phyloP scores from a whole-genome alignment of 1,140 invertebrate species.

The Rhopalosiphum padi region DNA sequence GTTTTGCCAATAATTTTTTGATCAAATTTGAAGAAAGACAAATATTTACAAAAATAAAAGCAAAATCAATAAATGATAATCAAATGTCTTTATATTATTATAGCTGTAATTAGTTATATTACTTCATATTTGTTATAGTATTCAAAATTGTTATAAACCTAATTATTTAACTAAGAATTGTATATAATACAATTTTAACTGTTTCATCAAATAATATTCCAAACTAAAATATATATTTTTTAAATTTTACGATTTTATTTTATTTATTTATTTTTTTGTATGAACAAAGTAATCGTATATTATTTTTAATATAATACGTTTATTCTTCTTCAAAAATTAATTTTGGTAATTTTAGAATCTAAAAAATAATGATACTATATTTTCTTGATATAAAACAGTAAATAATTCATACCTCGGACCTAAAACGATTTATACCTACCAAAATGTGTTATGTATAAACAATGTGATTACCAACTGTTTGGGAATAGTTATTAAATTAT shows the following conservation, averaged over 20 bases:
- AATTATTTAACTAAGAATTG: neutral
- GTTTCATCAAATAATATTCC: neutral
- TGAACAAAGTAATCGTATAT: no score
- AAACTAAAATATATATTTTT: neutral
- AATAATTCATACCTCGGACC: neutral
- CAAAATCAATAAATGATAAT: neutral
- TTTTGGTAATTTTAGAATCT: neutral
- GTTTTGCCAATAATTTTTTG: neutral
- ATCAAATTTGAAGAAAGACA: no score
- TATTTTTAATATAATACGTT: neutral
- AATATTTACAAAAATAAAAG: no score
- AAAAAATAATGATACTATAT: neutral
- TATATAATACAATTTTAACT: neutral
- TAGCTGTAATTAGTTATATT: neutral
- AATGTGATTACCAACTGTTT: neutral
- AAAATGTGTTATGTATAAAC: neutral
- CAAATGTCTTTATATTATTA: neutral
- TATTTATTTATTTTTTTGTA: neutral
- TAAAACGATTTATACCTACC: neutral
- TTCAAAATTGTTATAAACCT: neutral
- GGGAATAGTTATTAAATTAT: slow-evolving; percentile 16
- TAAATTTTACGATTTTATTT: no score
- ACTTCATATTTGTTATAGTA: neutral
- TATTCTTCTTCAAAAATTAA: neutral
- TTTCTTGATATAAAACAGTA: neutral